These are phyloP conservation scores for Spermophilus dauricus DNA, from an alignment of 2,113 vertebrate genomes.

Conservation along the genomic window DNA sequence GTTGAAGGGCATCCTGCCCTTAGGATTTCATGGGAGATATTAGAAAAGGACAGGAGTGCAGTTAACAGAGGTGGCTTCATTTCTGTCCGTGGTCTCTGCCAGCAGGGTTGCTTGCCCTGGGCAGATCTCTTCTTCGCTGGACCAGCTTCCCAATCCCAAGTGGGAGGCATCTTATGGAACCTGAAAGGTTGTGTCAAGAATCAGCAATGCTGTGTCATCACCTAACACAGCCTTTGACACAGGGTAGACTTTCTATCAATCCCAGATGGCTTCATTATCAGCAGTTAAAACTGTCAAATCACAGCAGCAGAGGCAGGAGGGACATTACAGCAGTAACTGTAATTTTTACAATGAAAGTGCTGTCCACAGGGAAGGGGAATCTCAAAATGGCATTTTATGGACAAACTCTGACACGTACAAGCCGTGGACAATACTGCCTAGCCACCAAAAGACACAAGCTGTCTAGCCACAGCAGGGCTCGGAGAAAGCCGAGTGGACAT, in stretches of 20 bases:
- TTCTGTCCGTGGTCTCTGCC: no score
- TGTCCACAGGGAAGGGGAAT: neutral
- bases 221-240: rapidly evolving
- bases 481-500: rapidly evolving
- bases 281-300: neutral
- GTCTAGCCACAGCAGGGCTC: rapidly evolving
- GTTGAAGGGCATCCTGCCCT: neutral
- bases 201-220: no score
- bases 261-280: neutral
- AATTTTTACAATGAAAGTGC: neutral
- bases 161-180: no score
- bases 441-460: neutral
- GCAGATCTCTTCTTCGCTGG: no score
- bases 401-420: rapidly evolving
- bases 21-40: no score
- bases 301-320: neutral
- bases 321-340: rapidly evolving
- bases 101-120: rapidly evolving
- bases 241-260: neutral
- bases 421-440: rapidly evolving
- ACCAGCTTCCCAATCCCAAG: neutral
- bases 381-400: no score
- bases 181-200: neutral
- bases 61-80: neutral
- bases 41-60: neutral